phyloP scores from a whole-genome alignment of 2,797 vertebrate species.

The Semotilus atromaculatus region DNA sequence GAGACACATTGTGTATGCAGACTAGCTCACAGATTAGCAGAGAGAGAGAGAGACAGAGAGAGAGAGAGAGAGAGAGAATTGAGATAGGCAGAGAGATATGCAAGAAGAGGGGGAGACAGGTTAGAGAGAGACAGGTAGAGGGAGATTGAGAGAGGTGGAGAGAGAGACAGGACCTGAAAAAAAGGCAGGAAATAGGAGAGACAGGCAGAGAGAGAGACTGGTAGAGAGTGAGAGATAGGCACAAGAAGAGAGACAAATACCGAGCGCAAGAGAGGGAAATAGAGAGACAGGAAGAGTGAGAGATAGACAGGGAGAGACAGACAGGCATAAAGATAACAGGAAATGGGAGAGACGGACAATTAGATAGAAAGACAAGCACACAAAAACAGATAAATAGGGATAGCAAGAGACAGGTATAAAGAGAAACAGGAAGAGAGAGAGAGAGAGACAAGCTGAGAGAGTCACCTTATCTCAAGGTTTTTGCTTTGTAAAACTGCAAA shows the following conservation, averaged over 20 bases:
- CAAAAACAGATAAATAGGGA: neutral
- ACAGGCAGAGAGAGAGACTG: neutral
- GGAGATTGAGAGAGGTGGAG: neutral
- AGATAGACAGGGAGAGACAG: neutral
- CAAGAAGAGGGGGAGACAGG: neutral
- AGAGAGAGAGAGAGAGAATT: too few species aligned
- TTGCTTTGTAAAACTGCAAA: conserved; percentile 11
- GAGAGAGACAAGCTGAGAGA: neutral
- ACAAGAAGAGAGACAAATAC: neutral
- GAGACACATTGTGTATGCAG: neutral
- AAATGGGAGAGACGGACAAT: neutral
- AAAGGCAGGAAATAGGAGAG: neutral
- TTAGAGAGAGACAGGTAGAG: neutral
- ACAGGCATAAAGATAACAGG: neutral
- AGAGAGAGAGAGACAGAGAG: too few species aligned
- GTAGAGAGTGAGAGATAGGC: neutral
- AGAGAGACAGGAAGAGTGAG: neutral
- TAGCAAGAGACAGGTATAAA: neutral
- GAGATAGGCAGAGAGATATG: neutral
- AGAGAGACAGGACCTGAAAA: neutral
- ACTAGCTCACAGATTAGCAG: neutral
- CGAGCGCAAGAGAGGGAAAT: neutral
- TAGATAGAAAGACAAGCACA: neutral
- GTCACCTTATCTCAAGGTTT: conserved; percentile 10
- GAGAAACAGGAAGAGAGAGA: neutral